Evolutionary conservation across 2,888 invertebrate species (phyloP), one percentile per base, ranked within the genome.

Genomic region (Drosophila parthenogenetica): DNA sequence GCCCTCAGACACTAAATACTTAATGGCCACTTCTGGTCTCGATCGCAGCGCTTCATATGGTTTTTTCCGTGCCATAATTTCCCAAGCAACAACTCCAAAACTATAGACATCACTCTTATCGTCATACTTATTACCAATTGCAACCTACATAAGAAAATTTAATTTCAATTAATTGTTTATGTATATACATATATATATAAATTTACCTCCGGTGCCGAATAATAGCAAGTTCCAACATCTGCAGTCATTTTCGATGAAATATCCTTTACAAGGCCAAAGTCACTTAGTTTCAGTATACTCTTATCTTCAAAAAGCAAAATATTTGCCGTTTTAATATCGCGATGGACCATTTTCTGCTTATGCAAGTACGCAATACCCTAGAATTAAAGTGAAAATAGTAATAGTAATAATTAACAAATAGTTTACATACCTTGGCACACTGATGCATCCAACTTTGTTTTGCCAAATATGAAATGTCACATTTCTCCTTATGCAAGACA

Each of bases 151-250:
- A 7, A 11, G 11, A 5, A 17, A 49, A n/a, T 1, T 3, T 29
- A 7, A 19, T 19, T 2, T 11, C 0, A 2, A 17, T 14, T n/a
- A 14, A 11, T 45, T 14, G n/a, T 32, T 13, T 3, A 19, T 19
- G 10, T 0, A 43, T 19, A 13, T 10, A n/a, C 0, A 32, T 19
- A 10, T 1, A 40, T n/a, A 17, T 14, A 37, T 19, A n/a, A n/a
- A 40, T 46, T 22, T 11, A 64, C 58, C 16, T 64, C 64, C 7
- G 64, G 64, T n/a, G 51, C 64, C 51, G 45, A 58, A 40, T 64
- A 64, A 16, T 0, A 0, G 11, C 5, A 5, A 0, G 64, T 64
- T 0, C 64, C 58, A 10, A 7, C 3, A 2, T 10, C 4, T 8
- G 2, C 29, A 0, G 59, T 59, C n/a, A 17, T 29, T 3, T 1